Conservation (phyloP, 1,140 invertebrate genomes). For the Drosophila malerkotliana region DNA sequence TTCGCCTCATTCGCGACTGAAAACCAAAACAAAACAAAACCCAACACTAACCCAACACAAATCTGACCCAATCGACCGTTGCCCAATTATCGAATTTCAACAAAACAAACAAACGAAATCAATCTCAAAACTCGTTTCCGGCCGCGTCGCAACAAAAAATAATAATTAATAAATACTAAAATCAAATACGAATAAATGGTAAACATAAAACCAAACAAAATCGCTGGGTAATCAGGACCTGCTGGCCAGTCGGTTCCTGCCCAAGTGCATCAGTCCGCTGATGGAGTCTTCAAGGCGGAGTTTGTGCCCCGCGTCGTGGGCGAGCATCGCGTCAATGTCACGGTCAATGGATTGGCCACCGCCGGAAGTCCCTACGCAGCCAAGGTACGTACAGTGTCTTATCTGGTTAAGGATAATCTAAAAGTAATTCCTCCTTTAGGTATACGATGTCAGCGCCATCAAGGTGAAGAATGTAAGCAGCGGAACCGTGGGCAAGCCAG, state of each 20-base stretch:
- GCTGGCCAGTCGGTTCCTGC: conserved; percentile 94
- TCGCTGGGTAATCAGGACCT: conserved; percentile 86
- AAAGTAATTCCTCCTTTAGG: conserved; percentile 82
- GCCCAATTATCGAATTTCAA: conserved; percentile 64
- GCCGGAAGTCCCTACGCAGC: conserved; percentile 95
- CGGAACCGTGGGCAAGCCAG: conserved; percentile 95
- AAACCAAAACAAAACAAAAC: conserved; percentile 16
- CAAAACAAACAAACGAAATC: conserved; percentile 58
- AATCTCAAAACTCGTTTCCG: conserved; percentile 73
- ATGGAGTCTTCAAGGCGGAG: conserved; percentile 92
- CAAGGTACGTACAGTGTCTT: conserved; percentile 85
- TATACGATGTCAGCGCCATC: conserved; percentile 97
- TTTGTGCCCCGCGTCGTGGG: conserved; percentile 94
- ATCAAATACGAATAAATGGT: conserved; percentile 46
- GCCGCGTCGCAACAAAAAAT: conserved; percentile 51
- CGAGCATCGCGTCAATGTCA: conserved; percentile 95
- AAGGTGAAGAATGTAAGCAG: conserved; percentile 95
- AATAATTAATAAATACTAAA: conserved; percentile 58
- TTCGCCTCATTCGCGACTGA: conserved; percentile 50
- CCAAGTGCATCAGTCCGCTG: conserved; percentile 91
- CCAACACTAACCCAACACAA: conserved; percentile 63
- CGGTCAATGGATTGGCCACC: conserved; percentile 90
- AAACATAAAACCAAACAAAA: conserved; percentile 39
- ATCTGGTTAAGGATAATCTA: too few species aligned
- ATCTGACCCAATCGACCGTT: conserved; percentile 40